Evolutionary conservation across 2,888 invertebrate species (phyloP), one percentile per base, ranked within the genome.

Genomic region (Odontothrips loti): DNA sequence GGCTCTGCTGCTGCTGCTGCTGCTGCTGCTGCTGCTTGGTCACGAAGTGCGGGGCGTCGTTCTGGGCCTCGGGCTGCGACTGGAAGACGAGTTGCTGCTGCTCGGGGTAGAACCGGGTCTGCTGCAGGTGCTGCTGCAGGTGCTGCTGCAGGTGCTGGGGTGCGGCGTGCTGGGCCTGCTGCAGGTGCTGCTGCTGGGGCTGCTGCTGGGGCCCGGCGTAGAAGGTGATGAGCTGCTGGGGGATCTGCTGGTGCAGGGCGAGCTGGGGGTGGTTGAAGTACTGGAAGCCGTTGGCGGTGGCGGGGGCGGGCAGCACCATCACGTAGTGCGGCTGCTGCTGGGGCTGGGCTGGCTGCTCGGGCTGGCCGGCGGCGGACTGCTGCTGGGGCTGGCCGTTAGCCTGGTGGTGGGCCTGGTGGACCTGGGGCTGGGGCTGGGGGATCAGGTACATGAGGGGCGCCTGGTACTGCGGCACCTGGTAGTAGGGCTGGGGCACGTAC

Each of bases 251-350:
- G 27, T 75, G 68, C 68, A 27, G 68, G 27, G 68, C 68, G 68
- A 75, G 68, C 68, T 27, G 68, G 11, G 68, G 68, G 68, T 75
- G 68, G 68, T 75, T 75, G 68, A 75, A 75, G 68, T 75, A 75
- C 27, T 75, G 68, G 68, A 75, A 75, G 68, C 68, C 68, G 68
- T n/a, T 58, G 17, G 68, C 68, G 68, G 63, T n/a, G 20, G 68
- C 68, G 68, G 68, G 68, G 68, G 68, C 68, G 68, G 68, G 23
- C 68, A 75, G 68, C 68, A 75, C 23, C 68, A 75, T 75, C 6
- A 75, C 68, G 68, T 75, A 75, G 23, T 68, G 68, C 23, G 68
- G 68, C 23, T 75, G 68, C 68, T 68, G 68, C 4, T 9, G 23
- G 27, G 1, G 68, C 23, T 75, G 68, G 68, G 23, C 68, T 1